phyloP scores from a whole-genome alignment of 2,797 vertebrate species.

The Pangasius macronema region DNA sequence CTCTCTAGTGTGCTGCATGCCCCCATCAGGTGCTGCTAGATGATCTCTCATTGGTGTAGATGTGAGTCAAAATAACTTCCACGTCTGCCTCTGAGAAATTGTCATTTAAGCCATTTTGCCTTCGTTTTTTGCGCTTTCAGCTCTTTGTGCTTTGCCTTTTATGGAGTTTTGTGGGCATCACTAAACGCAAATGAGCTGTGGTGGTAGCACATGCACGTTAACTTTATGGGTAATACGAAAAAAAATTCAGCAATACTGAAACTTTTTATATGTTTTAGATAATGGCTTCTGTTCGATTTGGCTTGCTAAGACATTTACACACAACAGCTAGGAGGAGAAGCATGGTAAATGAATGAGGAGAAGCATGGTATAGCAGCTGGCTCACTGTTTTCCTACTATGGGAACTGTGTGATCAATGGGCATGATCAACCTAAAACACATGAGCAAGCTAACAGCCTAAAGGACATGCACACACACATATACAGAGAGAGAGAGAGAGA shows the following conservation, averaged over 20 bases:
- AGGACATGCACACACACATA: background rate
- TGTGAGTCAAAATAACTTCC: background rate
- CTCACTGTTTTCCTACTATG: background rate
- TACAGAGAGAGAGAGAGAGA: background rate
- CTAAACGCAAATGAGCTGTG: background rate
- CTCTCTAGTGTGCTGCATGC: background rate
- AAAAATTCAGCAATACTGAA: background rate
- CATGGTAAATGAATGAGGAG: background rate
- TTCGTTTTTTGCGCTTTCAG: background rate
- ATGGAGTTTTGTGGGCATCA: background rate
- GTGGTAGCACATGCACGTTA: no score
- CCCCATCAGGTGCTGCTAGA: background rate
- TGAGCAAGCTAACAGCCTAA: background rate
- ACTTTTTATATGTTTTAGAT: background rate
- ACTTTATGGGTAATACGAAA: background rate
- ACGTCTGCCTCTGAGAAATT: background rate
- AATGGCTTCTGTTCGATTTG: background rate
- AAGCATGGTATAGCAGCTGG: background rate
- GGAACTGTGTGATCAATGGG: conserved; percentile 39
- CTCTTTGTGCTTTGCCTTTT: background rate
- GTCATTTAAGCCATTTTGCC: background rate
- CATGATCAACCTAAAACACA: conserved; percentile 35
- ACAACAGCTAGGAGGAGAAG: background rate
- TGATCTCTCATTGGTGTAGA: background rate
- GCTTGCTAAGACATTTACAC: background rate